Evolutionary conservation across 1,140 invertebrate genomes (phyloP).

Genomic region (Proales similis): DNA sequence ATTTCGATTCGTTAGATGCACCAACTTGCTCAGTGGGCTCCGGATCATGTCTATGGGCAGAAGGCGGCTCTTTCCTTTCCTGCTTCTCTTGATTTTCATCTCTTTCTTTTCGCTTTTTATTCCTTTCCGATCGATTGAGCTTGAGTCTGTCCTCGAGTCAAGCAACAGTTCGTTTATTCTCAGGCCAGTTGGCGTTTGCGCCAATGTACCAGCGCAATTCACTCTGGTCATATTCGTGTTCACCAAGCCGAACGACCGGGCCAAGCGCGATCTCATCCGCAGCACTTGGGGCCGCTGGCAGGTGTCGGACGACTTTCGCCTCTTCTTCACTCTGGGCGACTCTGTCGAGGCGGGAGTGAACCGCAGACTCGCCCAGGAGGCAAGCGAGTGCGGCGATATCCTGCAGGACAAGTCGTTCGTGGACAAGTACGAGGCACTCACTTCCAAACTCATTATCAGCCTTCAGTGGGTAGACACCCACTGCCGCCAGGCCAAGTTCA

Average conservation of each 20-base stretch:
- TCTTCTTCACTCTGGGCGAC: conserved; percentile 38
- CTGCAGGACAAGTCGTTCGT: conserved; percentile 41
- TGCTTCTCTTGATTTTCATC: too few species aligned
- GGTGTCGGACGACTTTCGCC: background rate
- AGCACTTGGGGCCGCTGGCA: conserved; percentile 6
- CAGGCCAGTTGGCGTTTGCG: too few species aligned
- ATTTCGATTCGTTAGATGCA: too few species aligned
- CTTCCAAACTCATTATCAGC: conserved; percentile 5
- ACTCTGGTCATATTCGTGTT: conserved; percentile 5
- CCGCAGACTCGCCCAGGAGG: conserved; percentile 34
- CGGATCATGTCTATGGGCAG: too few species aligned
- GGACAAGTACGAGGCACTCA: conserved; percentile 4
- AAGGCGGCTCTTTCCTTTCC: too few species aligned
- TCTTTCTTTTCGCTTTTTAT: too few species aligned
- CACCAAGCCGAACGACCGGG: background rate
- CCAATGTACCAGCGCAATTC: too few species aligned
- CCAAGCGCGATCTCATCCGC: conserved; percentile 5
- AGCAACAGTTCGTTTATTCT: too few species aligned
- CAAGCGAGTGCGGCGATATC: conserved; percentile 39
- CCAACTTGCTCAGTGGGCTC: too few species aligned
- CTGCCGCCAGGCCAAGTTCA: background rate
- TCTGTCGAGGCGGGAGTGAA: conserved; percentile 9
- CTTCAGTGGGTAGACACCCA: background rate
- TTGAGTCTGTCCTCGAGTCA: too few species aligned
- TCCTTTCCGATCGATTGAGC: too few species aligned